phyloP scores from a whole-genome alignment of 2,113 vertebrate genomes.

The Aramus guarauna region DNA sequence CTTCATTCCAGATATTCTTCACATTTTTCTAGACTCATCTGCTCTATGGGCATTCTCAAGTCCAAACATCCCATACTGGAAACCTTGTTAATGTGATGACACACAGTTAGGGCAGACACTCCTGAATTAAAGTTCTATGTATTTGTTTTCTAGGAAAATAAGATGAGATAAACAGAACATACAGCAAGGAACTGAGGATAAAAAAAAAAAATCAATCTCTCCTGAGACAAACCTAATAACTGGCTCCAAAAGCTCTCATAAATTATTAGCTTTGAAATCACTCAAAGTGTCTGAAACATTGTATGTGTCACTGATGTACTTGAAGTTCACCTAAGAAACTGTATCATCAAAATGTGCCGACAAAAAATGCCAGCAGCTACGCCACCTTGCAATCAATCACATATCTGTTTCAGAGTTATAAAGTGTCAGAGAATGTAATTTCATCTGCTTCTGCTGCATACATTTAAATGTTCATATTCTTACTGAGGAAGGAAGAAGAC shows the following conservation, averaged over 20 bases:
- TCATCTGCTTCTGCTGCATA: constrained; percentile 69
- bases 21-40: neutral
- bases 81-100: neutral
- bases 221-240: constrained; percentile 69
- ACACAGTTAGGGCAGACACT: neutral
- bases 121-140: neutral
- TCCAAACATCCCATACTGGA: neutral
- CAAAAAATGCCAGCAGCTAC: constrained; percentile 71
- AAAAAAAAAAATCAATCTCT: constrained; percentile 64
- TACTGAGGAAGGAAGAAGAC: constrained; percentile 36
- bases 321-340: constrained; percentile 75
- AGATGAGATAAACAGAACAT: constrained; percentile 52
- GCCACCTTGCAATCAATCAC: constrained; percentile 74
- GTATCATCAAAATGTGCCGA: constrained; percentile 67
- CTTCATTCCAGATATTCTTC: neutral
- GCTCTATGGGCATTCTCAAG: neutral
- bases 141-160: constrained; percentile 62
- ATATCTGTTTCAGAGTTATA: constrained; percentile 70
- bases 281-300: constrained; percentile 62
- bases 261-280: constrained; percentile 76
- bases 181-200: constrained; percentile 23
- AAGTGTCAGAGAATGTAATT: constrained; percentile 75
- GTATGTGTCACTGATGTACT: constrained; percentile 66
- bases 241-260: constrained; percentile 71
- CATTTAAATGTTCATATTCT: constrained; percentile 69